phyloP scores from a whole-genome alignment of 2,888 invertebrate genomes.

The Platerodrilus igneus region DNA sequence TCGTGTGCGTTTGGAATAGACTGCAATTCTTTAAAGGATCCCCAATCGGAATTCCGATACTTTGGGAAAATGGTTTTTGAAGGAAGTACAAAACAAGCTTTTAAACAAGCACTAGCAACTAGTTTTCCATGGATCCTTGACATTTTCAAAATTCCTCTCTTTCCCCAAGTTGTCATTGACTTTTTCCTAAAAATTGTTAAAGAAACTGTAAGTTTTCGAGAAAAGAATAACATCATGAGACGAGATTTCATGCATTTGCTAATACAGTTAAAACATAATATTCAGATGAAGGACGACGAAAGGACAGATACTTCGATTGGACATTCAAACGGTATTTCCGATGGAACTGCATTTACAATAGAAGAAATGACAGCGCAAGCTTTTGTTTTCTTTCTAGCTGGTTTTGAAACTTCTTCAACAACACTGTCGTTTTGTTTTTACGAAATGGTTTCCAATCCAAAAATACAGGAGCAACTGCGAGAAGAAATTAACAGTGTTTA shows the following conservation, averaged over 20 bases:
- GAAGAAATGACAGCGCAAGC: constrained; percentile 53
- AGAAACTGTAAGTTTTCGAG: constrained; percentile 29
- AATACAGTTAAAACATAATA: constrained; percentile 30
- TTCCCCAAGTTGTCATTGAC: constrained; percentile 25
- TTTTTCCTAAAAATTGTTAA: constrained; percentile 32
- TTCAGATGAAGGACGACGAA: neutral
- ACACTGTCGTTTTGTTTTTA: constrained; percentile 56
- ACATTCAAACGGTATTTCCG: no score
- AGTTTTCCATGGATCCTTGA: constrained; percentile 37
- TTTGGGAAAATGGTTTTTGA: constrained; percentile 25
- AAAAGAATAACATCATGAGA: constrained; percentile 27
- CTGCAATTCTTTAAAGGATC: constrained; percentile 53
- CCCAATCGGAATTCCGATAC: constrained; percentile 47
- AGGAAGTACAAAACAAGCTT: no score
- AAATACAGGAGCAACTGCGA: constrained; percentile 50
- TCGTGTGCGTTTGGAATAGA: constrained; percentile 58
- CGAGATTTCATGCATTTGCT: constrained; percentile 44
- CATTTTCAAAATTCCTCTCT: constrained; percentile 18
- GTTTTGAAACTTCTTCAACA: constrained; percentile 61
- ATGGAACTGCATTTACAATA: constrained; percentile 46
- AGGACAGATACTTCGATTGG: no score
- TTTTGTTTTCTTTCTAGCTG: constrained; percentile 58
- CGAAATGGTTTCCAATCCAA: constrained; percentile 52
- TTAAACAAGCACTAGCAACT: no score
- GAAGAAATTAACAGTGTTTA: constrained; percentile 49